phyloP scores from a whole-genome alignment of 2,888 invertebrate genomes.

The Elegia similella region DNA sequence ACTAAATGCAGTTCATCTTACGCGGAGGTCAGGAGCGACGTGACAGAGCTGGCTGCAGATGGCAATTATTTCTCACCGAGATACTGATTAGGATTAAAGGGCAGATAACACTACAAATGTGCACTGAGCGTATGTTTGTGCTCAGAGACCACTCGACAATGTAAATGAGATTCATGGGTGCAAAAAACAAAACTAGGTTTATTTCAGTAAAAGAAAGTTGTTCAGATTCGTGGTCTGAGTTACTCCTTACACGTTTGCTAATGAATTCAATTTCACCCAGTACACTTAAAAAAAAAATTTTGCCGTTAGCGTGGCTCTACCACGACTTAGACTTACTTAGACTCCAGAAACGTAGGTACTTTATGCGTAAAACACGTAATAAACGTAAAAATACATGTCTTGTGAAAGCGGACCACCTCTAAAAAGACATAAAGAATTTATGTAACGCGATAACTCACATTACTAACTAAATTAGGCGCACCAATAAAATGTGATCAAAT shows the following conservation, averaged over 20 bases:
- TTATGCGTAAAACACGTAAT: neutral
- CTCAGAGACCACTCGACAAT: no score
- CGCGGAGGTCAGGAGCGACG: neutral
- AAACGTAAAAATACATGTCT: neutral
- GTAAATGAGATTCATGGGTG: no score
- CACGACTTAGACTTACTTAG: no score
- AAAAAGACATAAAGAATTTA: conserved; percentile 6
- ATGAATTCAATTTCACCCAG: no score
- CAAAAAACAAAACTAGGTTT: no score
- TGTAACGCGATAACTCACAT: neutral
- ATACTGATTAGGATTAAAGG: neutral
- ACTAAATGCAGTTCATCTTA: neutral
- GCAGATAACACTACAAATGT: neutral
- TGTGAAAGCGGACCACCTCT: conserved; percentile 11
- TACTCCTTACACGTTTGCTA: no score
- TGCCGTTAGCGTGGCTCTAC: no score
- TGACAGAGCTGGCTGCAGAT: neutral
- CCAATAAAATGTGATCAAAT: conserved; percentile 12
- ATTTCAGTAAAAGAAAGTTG: no score
- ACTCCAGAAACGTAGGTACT: no score
- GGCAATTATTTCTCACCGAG: neutral
- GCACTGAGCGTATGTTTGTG: neutral
- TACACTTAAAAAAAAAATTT: no score
- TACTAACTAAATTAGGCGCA: neutral
- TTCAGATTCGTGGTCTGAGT: no score